These are phyloP conservation scores for Neomonachus schauinslandi DNA, from an alignment of 2,113 vertebrate species.

Conservation along the genomic window DNA sequence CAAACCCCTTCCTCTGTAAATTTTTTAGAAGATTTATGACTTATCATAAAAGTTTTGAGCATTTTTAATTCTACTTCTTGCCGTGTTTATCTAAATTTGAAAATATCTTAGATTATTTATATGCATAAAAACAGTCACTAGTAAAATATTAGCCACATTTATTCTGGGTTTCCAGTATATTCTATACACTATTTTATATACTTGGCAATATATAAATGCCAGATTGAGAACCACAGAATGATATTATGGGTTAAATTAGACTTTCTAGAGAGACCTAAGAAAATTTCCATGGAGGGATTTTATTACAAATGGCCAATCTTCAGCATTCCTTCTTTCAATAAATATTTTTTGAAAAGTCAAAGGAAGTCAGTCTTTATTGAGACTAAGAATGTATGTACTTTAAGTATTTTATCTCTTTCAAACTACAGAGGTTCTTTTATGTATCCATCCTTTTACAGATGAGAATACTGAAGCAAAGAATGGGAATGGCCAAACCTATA, in stretches of 20 bases:
- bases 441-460: background rate
- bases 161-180: background rate
- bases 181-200: background rate
- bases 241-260: background rate
- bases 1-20: background rate
- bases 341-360: background rate
- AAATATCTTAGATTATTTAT: background rate
- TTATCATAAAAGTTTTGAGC: background rate
- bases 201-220: background rate
- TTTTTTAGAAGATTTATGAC: background rate
- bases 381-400: background rate
- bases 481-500: background rate
- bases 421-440: background rate
- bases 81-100: slow-evolving; percentile 1
- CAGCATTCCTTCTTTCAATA: background rate
- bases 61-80: background rate
- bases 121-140: background rate
- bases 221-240: background rate
- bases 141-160: background rate
- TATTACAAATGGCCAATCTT: background rate
- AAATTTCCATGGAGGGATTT: background rate
- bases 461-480: background rate
- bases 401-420: background rate
- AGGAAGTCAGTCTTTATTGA: background rate
- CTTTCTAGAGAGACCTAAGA: background rate